These are phyloP conservation scores for Carollia perspicillata DNA, from an alignment of 2,113 vertebrate species.

Conservation along the genomic window DNA sequence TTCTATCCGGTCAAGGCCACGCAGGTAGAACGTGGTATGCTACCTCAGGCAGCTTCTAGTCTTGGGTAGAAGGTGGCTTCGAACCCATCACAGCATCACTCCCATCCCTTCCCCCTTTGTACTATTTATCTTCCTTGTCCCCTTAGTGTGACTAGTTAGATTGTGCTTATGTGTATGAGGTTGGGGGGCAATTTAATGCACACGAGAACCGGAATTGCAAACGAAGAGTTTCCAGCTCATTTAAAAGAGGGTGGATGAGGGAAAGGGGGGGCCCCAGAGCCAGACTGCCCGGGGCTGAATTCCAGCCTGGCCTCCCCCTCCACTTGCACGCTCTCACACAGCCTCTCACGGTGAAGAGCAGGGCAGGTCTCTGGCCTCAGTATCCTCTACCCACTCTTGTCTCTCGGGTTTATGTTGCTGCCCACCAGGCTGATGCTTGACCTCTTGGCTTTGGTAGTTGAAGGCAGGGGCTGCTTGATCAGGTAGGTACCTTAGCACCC, in stretches of 20 bases:
- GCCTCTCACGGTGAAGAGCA: not conserved
- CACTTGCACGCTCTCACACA: not conserved
- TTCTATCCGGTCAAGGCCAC: not conserved
- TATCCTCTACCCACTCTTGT: rapidly evolving
- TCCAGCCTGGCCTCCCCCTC: rapidly evolving
- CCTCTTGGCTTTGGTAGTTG: not conserved
- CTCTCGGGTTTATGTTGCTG: not conserved
- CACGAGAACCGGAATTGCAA: not conserved
- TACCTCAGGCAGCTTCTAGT: not conserved
- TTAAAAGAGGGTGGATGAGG: not conserved
- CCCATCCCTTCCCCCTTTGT: not conserved
- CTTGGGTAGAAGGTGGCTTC: not conserved
- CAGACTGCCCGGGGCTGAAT: not conserved
- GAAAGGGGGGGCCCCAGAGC: too few species aligned
- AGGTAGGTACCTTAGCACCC: too few species aligned
- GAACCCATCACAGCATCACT: not conserved
- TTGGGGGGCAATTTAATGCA: too few species aligned
- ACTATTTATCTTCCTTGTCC: not conserved
- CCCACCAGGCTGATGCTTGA: too few species aligned
- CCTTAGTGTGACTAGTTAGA: not conserved
- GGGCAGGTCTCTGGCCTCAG: rapidly evolving
- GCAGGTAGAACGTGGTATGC: not conserved
- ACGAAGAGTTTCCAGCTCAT: not conserved
- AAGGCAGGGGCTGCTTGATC: rapidly evolving
- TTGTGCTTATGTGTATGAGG: not conserved